These are phyloP conservation scores for Oryzias melastigma DNA, from an alignment of 2,113 vertebrate genomes.

Conservation along the genomic window DNA sequence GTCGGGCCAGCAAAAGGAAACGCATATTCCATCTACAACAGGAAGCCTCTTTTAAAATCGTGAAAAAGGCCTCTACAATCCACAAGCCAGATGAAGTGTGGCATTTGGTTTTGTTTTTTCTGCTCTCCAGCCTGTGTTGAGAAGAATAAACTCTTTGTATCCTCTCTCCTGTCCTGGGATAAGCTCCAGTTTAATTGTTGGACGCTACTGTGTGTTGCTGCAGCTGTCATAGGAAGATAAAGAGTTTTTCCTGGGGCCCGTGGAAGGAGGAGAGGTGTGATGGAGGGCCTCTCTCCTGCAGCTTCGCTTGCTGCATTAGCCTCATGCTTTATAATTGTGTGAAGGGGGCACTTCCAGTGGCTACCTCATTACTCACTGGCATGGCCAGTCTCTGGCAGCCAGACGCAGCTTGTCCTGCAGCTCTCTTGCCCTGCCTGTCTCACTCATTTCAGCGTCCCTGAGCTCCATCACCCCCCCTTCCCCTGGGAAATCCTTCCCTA, in stretches of 20 bases:
- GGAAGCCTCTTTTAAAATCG: slow-evolving; percentile 35
- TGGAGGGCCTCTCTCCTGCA: slow-evolving; percentile 74
- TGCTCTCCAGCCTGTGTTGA: slow-evolving; percentile 11
- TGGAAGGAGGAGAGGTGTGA: slow-evolving; percentile 66
- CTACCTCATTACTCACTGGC: slow-evolving; percentile 75
- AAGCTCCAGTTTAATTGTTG: slow-evolving; percentile 77
- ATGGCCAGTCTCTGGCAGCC: slow-evolving; percentile 57
- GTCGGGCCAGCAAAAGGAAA: slow-evolving; percentile 32
- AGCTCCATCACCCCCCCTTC: slow-evolving; percentile 52
- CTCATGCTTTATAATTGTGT: slow-evolving; percentile 77
- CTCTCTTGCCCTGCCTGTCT: slow-evolving; percentile 37
- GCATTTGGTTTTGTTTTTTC: slow-evolving; percentile 21
- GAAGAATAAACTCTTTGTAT: slow-evolving; percentile 21
- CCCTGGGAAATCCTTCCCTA: slow-evolving; percentile 50
- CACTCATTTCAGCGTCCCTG: slow-evolving; percentile 57
- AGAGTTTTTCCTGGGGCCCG: slow-evolving; percentile 74
- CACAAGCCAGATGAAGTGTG: slow-evolving; percentile 30
- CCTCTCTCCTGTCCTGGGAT: slow-evolving; percentile 49
- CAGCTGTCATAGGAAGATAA: slow-evolving; percentile 77
- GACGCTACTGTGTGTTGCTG: slow-evolving; percentile 62
- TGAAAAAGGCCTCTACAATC: slow-evolving; percentile 4
- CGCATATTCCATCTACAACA: slow-evolving; percentile 27
- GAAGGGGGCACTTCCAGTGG: slow-evolving; percentile 74
- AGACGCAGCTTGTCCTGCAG: slow-evolving; percentile 70
- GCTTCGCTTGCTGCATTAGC: slow-evolving; percentile 73